These are phyloP conservation scores for Aphelenchoides besseyi DNA, from an alignment of 1,140 invertebrate species.

Conservation along the genomic window DNA sequence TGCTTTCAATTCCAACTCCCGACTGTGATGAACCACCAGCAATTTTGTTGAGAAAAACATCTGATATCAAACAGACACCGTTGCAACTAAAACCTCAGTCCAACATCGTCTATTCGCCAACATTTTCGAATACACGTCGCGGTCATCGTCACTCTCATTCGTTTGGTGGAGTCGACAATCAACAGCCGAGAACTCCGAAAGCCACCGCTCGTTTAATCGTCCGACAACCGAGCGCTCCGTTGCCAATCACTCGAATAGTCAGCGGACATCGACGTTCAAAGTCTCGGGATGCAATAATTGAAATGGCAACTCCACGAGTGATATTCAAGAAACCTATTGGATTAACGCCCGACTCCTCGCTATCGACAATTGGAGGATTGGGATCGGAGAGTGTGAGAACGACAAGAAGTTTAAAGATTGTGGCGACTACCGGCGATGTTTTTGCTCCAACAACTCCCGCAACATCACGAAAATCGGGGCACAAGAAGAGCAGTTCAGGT, in stretches of 20 bases:
- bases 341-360: not conserved
- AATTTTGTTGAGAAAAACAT: constrained; percentile 9
- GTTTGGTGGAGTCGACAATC: not conserved
- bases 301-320: not conserved
- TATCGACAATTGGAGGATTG: too few relatives aligned
- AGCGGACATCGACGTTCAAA: constrained; percentile 10
- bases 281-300: constrained; percentile 12
- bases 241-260: not conserved
- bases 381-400: constrained; percentile 17
- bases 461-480: not conserved
- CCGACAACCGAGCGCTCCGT: constrained; percentile 12
- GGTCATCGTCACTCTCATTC: constrained; percentile 5
- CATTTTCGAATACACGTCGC: not conserved
- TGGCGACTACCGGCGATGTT: not conserved
- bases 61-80: constrained; percentile 4
- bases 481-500: constrained; percentile 23
- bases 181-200: not conserved
- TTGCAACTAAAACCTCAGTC: not conserved
- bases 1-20: not conserved
- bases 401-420: constrained; percentile 18
- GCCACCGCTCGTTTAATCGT: constrained; percentile 12
- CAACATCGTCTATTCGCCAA: not conserved
- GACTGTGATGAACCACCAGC: constrained; percentile 1
- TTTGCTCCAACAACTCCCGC: not conserved
- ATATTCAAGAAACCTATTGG: not conserved